A percentile compares a stretch with the other conserved stretches of the same genome.
phyloP scores from a whole-genome alignment of 2,797 vertebrate species.

The Pitangus sulphuratus region DNA sequence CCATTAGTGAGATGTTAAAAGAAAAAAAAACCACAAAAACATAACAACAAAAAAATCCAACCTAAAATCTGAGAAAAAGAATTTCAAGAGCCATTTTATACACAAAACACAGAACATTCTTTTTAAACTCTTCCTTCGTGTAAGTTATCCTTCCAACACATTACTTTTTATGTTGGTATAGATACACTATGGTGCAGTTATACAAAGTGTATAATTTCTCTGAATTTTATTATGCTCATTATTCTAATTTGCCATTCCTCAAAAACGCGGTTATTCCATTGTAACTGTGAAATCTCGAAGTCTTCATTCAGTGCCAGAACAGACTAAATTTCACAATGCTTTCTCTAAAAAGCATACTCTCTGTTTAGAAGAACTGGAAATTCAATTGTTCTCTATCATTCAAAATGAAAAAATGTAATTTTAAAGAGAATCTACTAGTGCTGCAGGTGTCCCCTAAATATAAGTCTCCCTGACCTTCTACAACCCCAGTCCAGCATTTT shows the following conservation, averaged over 20 bases:
- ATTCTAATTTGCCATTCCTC: background rate
- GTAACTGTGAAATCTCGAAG: background rate
- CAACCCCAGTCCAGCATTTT: background rate
- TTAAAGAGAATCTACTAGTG: background rate
- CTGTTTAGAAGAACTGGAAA: background rate
- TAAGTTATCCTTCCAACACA: background rate
- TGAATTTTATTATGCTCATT: background rate
- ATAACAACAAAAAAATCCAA: rapidly evolving
- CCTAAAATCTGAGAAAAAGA: background rate
- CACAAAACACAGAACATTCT: background rate
- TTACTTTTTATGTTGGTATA: background rate
- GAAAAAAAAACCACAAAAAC: background rate
- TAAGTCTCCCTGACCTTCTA: background rate
- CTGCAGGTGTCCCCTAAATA: background rate
- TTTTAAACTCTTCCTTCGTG: background rate
- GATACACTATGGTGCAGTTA: background rate
- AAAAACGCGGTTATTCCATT: background rate
- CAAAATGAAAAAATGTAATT: background rate
- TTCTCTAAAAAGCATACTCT: background rate
- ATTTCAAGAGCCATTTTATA: background rate
- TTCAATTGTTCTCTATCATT: background rate
- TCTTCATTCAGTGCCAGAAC: background rate
- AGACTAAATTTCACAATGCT: background rate
- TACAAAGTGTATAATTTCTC: background rate
- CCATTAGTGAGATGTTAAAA: background rate